phyloP scores from a whole-genome alignment of 1,140 invertebrate genomes.

The Nymphalis io region DNA sequence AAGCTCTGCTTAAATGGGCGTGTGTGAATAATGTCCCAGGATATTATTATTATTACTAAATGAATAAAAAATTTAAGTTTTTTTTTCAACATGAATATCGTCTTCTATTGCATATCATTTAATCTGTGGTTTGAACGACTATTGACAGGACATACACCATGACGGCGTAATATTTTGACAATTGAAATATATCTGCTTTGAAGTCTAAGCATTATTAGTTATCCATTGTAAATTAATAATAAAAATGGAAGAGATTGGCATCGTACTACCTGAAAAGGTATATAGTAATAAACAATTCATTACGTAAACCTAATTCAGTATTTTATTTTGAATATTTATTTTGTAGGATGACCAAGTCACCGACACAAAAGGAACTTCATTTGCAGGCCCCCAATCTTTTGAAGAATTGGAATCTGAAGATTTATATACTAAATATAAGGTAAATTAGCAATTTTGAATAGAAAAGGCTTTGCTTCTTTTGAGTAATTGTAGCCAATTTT shows the following conservation, averaged over 20 bases:
- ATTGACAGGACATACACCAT: conserved; percentile 30
- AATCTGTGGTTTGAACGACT: background rate
- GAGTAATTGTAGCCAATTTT: too few relatives aligned
- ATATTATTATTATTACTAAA: too few relatives aligned
- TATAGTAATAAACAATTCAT: background rate
- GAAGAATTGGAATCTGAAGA: conserved; percentile 93
- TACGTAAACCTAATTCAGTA: background rate
- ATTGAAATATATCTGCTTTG: conserved; percentile 18
- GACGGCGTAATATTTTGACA: conserved; percentile 47
- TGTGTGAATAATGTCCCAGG: too few relatives aligned
- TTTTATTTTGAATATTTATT: background rate
- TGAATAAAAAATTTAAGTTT: too few relatives aligned
- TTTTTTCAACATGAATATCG: too few relatives aligned
- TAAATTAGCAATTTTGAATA: conserved; percentile 57
- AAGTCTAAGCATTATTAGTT: conserved; percentile 5
- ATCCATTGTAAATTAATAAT: conserved; percentile 6
- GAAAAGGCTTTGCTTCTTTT: background rate
- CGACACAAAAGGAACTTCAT: conserved; percentile 67
- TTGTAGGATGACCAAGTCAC: conserved; percentile 75
- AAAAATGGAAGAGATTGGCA: conserved; percentile 78
- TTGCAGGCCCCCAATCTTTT: conserved; percentile 71
- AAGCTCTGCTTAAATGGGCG: too few relatives aligned
- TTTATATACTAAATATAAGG: conserved; percentile 97
- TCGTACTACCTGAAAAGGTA: conserved; percentile 76
- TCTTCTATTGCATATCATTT: too few relatives aligned